Base-by-base conservation (phyloP, 2,113 vertebrate species). In the Ceyx cyanopectus region DNA sequence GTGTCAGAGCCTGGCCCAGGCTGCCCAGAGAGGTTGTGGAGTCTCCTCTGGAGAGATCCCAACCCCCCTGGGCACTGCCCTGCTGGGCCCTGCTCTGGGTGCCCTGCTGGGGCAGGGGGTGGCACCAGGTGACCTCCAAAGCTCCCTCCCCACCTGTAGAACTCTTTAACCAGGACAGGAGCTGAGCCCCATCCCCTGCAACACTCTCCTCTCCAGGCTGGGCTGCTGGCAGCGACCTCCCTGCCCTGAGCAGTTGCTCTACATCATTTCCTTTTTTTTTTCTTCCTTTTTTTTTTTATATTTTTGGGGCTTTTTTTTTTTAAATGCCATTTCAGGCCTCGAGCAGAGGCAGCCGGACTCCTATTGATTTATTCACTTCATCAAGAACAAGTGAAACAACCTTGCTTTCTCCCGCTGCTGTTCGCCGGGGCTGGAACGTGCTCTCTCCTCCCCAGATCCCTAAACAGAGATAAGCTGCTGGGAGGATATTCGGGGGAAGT, bases 401-500 rank as follows among this genome's bases (percentile, higher is more conserved):
- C 60, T 60, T n/a, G n/a, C 79, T 73, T 81, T 70, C 61, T 70
- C 91, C 22, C 3, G 13, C 40, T 60, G 73, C 62, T 43, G 48
- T 82, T n/a, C 4, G 18, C 68, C 84, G 14, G 13, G 23, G 73
- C 81, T 83, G 83, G 91, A 93, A 78, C 27, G 56, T 73, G 67
- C 1, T 17, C 72, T 92, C 80, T 92, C 80, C 73, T 24, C 21
- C 7, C 46, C 95, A 93, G 80, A 81, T 89, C 94, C 91, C 94
- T 19, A 22, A 81, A 53, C 95, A 68, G 58, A 94, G 95, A 90
- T 54, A 67, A 92, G 77, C 7, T 41, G 77, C 94, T 56, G 89
- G 16, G 53, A 93, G 94, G 86, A 84, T 86, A 92, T 92, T 94
- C 12, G 26, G 89, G 93, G 95, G 89, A 93, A 89, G 91, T 34